These are phyloP conservation scores for Drosophila mettleri DNA, from an alignment of 2,888 invertebrate species.

Conservation along the genomic window DNA sequence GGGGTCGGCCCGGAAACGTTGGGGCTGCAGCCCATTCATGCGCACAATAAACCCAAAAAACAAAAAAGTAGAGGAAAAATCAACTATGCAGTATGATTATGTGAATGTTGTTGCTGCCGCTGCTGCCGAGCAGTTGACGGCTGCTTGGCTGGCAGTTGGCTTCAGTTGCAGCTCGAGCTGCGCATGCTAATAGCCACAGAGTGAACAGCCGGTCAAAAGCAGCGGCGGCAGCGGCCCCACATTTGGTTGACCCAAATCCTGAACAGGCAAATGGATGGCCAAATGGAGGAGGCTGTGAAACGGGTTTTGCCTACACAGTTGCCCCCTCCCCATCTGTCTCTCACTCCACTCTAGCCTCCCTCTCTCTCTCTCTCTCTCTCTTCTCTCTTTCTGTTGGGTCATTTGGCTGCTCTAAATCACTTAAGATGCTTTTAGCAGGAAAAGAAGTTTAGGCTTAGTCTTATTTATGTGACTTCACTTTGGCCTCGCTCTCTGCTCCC, in stretches of 20 bases:
- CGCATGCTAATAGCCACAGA: slow-evolving; percentile 66
- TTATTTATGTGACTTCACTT: slow-evolving; percentile 66
- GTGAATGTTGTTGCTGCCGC: slow-evolving; percentile 30
- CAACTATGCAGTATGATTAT: slow-evolving; percentile 55
- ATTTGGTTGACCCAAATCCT: slow-evolving; percentile 80
- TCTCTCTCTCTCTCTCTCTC: not conserved
- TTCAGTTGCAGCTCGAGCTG: slow-evolving; percentile 50
- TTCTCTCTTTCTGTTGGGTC: slow-evolving; percentile 27
- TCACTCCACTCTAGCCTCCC: not conserved
- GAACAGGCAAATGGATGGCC: slow-evolving; percentile 45
- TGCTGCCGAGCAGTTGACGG: slow-evolving; percentile 50
- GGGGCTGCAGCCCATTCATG: slow-evolving; percentile 66
- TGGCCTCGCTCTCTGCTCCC: slow-evolving; percentile 1
- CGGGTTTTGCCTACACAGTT: slow-evolving; percentile 10
- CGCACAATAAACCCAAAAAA: slow-evolving; percentile 73
- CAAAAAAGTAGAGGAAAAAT: slow-evolving; percentile 38
- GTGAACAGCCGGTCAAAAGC: slow-evolving; percentile 51
- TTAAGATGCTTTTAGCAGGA: slow-evolving; percentile 79
- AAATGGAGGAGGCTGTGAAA: slow-evolving; percentile 49
- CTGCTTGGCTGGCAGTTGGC: slow-evolving; percentile 61
- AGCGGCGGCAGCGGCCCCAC: slow-evolving; percentile 47
- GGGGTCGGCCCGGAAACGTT: slow-evolving; percentile 18
- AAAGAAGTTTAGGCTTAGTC: slow-evolving; percentile 77
- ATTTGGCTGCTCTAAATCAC: slow-evolving; percentile 76
- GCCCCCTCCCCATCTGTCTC: too few species aligned